Conservation (phyloP, 2,113 vertebrate genomes). For the Bos javanicus region DNA sequence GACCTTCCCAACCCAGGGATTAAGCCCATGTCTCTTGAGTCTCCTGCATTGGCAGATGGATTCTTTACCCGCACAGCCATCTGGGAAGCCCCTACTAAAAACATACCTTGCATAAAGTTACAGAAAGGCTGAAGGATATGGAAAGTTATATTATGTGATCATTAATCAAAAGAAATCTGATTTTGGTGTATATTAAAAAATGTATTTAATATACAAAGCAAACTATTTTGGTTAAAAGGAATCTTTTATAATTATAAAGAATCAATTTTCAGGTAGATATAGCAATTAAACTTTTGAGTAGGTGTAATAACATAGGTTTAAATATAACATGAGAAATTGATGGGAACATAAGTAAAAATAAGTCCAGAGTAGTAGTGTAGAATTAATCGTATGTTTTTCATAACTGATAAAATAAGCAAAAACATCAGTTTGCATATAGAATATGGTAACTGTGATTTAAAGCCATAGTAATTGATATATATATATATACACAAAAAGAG, state of each 20-base stretch:
- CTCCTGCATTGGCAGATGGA: background rate
- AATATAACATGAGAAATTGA: background rate
- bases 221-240: background rate
- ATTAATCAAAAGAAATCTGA: background rate
- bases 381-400: rapidly evolving
- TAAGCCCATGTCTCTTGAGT: background rate
- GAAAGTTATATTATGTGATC: background rate
- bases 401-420: background rate
- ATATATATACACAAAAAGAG: rapidly evolving
- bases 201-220: background rate
- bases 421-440: background rate
- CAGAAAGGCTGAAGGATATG: background rate
- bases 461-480: background rate
- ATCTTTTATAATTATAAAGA: background rate
- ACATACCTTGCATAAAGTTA: background rate
- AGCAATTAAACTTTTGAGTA: background rate
- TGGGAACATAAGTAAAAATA: background rate
- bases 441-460: background rate
- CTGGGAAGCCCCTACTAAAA: background rate
- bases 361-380: background rate
- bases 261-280: background rate
- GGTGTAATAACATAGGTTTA: background rate
- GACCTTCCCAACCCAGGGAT: background rate
- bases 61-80: background rate
- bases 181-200: background rate